Evolutionary conservation across 2,797 vertebrate species (phyloP), one percentile per base, ranked within the genome.

Genomic region (Simalia tracyae): DNA sequence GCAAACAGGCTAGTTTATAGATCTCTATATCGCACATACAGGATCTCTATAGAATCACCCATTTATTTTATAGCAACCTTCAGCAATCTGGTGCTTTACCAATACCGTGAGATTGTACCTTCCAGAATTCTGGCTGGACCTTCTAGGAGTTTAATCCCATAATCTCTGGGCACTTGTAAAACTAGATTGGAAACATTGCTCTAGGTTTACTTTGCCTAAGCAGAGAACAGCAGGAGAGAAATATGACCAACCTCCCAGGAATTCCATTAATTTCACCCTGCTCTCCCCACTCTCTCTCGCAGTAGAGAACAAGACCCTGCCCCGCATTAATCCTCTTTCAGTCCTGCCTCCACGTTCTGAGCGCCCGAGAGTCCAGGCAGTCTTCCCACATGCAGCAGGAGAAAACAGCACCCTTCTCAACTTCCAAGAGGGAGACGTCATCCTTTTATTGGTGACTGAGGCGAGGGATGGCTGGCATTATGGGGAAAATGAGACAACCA

Each of bases 391-490:
- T 0, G 97, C 98, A 0, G 98, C 98, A 0, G 98, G 98, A 0
- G 98, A 98, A 97, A 99, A 99, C 97, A 97, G 97, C 97, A 99
- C 99, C 5, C 97, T 99, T 95, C 98, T 99, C 88, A 99, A 98
- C 97, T 99, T 99, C 96, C 97, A 96, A 0, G 98, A 99, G 91
- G 98, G 98, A 1, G 99, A 99, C 90, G 93, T 98, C 86, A 98
- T 99, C 88, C 98, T 98, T 11, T 97, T 99, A 95, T 97, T 99
- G 96, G 98, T 99, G 59, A 98, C 99, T 0, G 98, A 99, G 97
- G 98, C 99, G 17, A 97, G 98, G 0, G 99, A 99, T 0, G 98
- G 99, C 54, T 99, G 99, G 99, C 99, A 99, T 97, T 99, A 99
- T 0, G 99, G 99, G 2, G 98, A 99, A 97, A 99, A 98, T 0